Evolutionary conservation across 2,113 vertebrate genomes (phyloP).

Genomic region (Hemichromis elongatus): DNA sequence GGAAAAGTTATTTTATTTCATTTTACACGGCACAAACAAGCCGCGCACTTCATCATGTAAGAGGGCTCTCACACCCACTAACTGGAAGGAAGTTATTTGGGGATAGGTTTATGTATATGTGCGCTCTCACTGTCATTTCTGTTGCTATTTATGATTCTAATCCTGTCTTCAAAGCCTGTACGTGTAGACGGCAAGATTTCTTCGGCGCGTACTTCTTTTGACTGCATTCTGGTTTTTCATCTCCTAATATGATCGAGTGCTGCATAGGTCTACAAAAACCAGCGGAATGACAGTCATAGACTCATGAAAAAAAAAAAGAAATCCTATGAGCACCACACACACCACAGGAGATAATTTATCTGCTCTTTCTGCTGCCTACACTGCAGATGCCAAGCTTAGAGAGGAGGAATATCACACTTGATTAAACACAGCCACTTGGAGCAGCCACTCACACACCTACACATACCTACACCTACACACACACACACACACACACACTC

Average conservation of each 20-base stretch:
- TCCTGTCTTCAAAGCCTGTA: constrained; percentile 9
- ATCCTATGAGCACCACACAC: background rate
- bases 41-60: background rate
- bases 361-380: constrained; percentile 32
- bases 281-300: background rate
- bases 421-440: constrained; percentile 54
- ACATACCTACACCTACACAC: constrained; percentile 10
- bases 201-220: background rate
- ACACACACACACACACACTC: background rate
- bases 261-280: background rate
- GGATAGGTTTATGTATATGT: background rate
- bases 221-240: constrained; percentile 9
- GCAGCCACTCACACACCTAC: constrained; percentile 41
- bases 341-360: constrained; percentile 1
- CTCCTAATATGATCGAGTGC: background rate
- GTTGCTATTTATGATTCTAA: constrained; percentile 26
- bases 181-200: background rate
- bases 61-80: background rate
- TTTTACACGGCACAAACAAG: background rate
- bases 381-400: constrained; percentile 38
- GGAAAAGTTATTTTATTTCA: background rate
- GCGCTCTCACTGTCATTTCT: background rate
- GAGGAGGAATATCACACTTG: constrained; percentile 50
- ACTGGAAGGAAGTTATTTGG: background rate
- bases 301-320: background rate